Percentiles rank a stretch among this genome's conserved stretches.
phyloP scores from a whole-genome alignment of 2,797 vertebrate species.

The Hapalemur alaotrensis region DNA sequence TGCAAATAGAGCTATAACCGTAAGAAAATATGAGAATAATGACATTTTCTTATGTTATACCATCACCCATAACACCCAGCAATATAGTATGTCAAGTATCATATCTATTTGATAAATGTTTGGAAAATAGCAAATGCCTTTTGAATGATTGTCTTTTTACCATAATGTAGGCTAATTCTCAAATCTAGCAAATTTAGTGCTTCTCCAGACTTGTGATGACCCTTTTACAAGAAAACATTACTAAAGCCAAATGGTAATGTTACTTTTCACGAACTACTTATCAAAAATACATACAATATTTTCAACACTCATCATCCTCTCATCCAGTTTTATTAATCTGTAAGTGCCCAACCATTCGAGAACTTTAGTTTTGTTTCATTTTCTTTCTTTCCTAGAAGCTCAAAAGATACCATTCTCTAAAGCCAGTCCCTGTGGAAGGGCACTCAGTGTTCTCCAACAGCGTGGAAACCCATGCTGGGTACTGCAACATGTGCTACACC shows the following conservation, averaged over 20 bases:
- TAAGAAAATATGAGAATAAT: not conserved
- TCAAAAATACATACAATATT: not conserved
- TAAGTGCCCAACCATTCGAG: not conserved
- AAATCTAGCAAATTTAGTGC: not conserved
- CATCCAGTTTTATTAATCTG: not conserved
- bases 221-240: not conserved
- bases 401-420: not conserved
- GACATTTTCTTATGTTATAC: not conserved
- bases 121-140: not conserved
- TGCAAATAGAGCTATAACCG: not conserved
- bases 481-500: not conserved
- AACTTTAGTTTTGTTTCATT: not conserved
- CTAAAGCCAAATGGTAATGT: not conserved
- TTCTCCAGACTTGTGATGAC: not conserved
- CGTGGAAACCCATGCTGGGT: not conserved
- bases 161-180: not conserved
- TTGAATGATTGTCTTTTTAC: not conserved
- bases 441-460: fast-evolving
- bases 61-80: not conserved
- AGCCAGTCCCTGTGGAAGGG: not conserved
- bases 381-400: not conserved
- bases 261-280: not conserved
- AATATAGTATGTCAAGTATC: not conserved
- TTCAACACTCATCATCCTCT: not conserved
- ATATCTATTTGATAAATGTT: not conserved